phyloP scores from a whole-genome alignment of 2,797 vertebrate genomes.

The Gallinago solitaria region DNA sequence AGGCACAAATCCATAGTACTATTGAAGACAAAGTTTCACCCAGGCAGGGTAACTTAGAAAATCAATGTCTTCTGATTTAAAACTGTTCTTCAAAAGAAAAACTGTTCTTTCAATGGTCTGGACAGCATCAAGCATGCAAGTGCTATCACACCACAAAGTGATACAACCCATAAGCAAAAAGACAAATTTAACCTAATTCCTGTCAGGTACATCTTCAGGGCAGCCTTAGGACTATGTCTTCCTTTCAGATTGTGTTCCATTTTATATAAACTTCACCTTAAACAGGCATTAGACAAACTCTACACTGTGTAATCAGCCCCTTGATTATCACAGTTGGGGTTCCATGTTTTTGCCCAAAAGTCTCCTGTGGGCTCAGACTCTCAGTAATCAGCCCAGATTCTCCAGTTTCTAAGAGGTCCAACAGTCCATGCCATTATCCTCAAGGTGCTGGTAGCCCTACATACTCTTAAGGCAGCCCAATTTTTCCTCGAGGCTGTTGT shows the following conservation, averaged over 20 bases:
- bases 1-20: neutral
- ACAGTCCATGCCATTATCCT: neutral
- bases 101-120: neutral
- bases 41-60: neutral
- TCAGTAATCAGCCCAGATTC: neutral
- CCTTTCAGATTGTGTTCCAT: neutral
- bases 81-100: neutral
- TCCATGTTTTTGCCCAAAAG: neutral
- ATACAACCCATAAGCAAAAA: neutral
- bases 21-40: neutral
- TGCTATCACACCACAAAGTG: neutral
- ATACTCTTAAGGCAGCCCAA: neutral
- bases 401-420: neutral
- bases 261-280: neutral
- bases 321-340: neutral
- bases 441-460: neutral
- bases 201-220: neutral
- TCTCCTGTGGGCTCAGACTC: neutral
- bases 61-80: neutral
- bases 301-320: neutral
- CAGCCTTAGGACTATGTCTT: neutral
- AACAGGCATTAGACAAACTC: neutral
- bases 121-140: neutral
- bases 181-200: neutral
- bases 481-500: neutral